Evolutionary conservation across 35 echinoderm and acorn worm genomes (phyloP).

Genomic region (Lytechinus pictus): DNA sequence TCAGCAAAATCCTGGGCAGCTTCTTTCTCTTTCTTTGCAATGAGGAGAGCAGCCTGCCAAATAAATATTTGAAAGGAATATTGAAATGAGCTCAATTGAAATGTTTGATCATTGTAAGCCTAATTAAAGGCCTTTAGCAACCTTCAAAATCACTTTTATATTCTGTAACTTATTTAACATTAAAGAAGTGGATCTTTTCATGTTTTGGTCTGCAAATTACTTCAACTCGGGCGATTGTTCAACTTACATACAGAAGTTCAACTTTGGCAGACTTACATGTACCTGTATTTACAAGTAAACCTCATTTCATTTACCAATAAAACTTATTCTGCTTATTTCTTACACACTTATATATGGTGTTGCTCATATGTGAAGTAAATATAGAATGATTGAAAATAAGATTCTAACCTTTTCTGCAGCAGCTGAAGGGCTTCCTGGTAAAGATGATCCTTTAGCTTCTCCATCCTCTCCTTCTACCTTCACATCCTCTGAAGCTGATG

Average conservation of each 20-base stretch:
- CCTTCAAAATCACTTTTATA: too few species aligned
- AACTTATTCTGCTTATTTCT: too few species aligned
- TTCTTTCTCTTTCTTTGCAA: conserved; percentile 82
- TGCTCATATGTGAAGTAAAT: background rate
- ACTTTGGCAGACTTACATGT: too few species aligned
- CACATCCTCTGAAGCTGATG: background rate
- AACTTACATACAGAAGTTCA: too few species aligned
- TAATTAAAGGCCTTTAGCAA: too few species aligned
- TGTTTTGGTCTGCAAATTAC: too few species aligned
- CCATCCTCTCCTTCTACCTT: background rate
- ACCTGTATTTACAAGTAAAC: too few species aligned
- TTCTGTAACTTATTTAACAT: too few species aligned
- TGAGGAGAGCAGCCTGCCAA: conserved; percentile 59
- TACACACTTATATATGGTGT: too few species aligned
- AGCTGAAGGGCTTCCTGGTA: conserved; percentile 15
- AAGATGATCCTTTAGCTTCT: background rate
- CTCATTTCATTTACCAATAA: too few species aligned
- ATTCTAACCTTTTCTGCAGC: conserved; percentile 26
- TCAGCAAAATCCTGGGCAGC: conserved; percentile 87
- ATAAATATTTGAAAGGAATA: background rate
- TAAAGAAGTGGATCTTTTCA: too few species aligned
- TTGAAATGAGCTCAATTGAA: background rate
- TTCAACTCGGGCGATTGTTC: too few species aligned
- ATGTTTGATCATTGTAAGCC: background rate
- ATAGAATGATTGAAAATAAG: background rate